A percentile compares a stretch with the other conserved stretches of the same genome.
phyloP scores from a whole-genome alignment of 2,888 invertebrate genomes.

The Aleiodes leptofemur region DNA sequence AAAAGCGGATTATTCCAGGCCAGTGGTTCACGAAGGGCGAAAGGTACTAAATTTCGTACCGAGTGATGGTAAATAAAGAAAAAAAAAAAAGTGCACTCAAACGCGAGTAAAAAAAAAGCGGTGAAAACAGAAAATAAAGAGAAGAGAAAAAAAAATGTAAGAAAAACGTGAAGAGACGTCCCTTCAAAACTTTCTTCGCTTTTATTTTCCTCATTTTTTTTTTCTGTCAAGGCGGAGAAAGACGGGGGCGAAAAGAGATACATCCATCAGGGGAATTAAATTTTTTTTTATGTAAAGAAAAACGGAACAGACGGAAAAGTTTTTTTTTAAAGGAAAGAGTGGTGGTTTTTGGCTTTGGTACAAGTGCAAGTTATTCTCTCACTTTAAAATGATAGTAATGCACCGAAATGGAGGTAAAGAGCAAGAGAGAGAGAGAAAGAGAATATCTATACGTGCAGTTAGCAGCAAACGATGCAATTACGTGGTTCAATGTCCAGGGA shows the following conservation, averaged over 20 bases:
- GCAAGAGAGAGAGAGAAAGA: slow-evolving; percentile 21
- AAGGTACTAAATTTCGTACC: neutral
- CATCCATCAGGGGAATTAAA: slow-evolving; percentile 23
- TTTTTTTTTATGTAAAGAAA: slow-evolving; percentile 33
- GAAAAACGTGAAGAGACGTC: slow-evolving; percentile 3
- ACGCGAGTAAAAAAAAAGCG: slow-evolving; percentile 47
- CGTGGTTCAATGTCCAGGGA: slow-evolving; percentile 67
- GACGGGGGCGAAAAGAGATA: neutral
- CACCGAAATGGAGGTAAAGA: neutral
- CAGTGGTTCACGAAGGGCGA: slow-evolving; percentile 60
- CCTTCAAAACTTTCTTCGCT: slow-evolving; percentile 2
- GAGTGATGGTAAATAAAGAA: too few relatives aligned
- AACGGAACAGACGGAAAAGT: neutral
- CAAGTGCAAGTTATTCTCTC: slow-evolving; percentile 29
- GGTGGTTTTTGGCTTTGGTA: neutral
- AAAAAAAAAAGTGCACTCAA: slow-evolving; percentile 4
- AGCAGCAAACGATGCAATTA: slow-evolving; percentile 69
- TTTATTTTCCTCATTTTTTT: neutral
- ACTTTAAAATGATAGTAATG: slow-evolving; percentile 27
- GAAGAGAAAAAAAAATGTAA: slow-evolving; percentile 15
- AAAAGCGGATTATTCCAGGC: slow-evolving; percentile 69
- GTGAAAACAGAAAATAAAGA: slow-evolving; percentile 45
- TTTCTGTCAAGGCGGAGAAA: neutral
- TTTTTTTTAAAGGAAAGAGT: neutral
- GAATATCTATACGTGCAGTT: slow-evolving; percentile 56